These are phyloP conservation scores for Phoxinus dragarum DNA, from an alignment of 2,797 vertebrate genomes.

Conservation along the genomic window DNA sequence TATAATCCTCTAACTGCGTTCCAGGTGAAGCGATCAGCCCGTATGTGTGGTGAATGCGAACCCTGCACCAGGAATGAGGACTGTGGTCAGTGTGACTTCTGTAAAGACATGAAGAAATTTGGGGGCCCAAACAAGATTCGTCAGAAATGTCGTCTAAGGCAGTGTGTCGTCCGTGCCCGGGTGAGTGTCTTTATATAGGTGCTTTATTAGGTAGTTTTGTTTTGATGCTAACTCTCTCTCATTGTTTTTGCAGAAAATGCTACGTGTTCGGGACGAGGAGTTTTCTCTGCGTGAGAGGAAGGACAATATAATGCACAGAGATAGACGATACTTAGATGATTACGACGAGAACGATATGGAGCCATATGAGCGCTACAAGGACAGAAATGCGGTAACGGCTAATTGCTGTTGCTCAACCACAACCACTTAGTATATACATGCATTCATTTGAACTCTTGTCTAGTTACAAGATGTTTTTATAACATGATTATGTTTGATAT, in stretches of 20 bases:
- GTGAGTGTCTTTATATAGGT: constrained; percentile 70
- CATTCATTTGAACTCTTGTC: constrained; percentile 13
- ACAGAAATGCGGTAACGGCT: constrained; percentile 71
- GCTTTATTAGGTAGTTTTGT: neutral
- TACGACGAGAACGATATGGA: constrained; percentile 88
- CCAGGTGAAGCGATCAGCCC: constrained; percentile 91
- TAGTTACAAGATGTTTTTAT: neutral
- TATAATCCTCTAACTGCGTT: neutral
- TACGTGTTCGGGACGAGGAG: constrained; percentile 90
- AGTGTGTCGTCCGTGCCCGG: constrained; percentile 93
- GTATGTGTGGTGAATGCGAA: constrained; percentile 96
- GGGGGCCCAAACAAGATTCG: constrained; percentile 97
- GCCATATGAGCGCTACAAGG: constrained; percentile 87
- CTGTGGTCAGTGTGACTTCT: constrained; percentile 94
- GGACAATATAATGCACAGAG: constrained; percentile 84
- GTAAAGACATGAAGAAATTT: constrained; percentile 98
- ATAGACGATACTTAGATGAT: constrained; percentile 86
- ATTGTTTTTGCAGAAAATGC: constrained; percentile 83
- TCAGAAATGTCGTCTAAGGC: constrained; percentile 93
- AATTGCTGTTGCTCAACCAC: constrained; percentile 68
- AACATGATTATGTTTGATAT: neutral
- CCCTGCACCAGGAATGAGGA: constrained; percentile 91
- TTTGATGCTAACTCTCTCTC: neutral
- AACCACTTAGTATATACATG: constrained; percentile 31
- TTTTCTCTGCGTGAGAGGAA: constrained; percentile 82